These are phyloP conservation scores for Dolichopus griseipennis DNA, from an alignment of 2,888 invertebrate species.

Conservation along the genomic window DNA sequence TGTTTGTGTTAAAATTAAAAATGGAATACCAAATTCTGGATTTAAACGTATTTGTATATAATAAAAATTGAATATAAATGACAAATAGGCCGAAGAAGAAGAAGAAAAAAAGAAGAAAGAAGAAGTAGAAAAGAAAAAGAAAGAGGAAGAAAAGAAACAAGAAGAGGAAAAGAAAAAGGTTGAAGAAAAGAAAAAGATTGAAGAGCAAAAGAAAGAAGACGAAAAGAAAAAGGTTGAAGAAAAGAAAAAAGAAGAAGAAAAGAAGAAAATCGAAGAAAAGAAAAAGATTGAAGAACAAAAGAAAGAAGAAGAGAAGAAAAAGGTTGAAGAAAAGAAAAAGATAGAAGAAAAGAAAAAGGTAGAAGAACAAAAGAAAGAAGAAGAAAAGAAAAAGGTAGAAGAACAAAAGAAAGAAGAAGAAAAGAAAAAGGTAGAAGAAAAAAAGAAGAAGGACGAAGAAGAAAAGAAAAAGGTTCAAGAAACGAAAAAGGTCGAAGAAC, in stretches of 20 bases:
- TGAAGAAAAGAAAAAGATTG: slow-evolving; percentile 25
- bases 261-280: slow-evolving; percentile 43
- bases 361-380: slow-evolving; percentile 20
- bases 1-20: too few species aligned
- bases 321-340: slow-evolving; percentile 16
- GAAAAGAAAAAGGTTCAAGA: slow-evolving; percentile 44
- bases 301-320: slow-evolving; percentile 22
- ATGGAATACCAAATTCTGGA: too few species aligned
- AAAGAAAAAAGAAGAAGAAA: slow-evolving; percentile 39
- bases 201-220: slow-evolving; percentile 29
- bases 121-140: slow-evolving; percentile 30
- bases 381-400: slow-evolving; percentile 24
- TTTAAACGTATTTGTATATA: too few species aligned
- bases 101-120: slow-evolving; percentile 30
- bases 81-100: slow-evolving; percentile 26
- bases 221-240: slow-evolving; percentile 41
- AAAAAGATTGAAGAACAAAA: slow-evolving; percentile 28
- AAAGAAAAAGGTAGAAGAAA: slow-evolving; percentile 29
- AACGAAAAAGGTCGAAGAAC: slow-evolving; percentile 43
- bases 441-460: slow-evolving; percentile 38
- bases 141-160: slow-evolving; percentile 16
- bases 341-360: slow-evolving; percentile 12
- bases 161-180: slow-evolving; percentile 26
- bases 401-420: slow-evolving; percentile 31
- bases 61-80: slow-evolving; percentile 20